These are phyloP conservation scores for Rostratula benghalensis DNA, from an alignment of 2,113 vertebrate species.

Conservation along the genomic window DNA sequence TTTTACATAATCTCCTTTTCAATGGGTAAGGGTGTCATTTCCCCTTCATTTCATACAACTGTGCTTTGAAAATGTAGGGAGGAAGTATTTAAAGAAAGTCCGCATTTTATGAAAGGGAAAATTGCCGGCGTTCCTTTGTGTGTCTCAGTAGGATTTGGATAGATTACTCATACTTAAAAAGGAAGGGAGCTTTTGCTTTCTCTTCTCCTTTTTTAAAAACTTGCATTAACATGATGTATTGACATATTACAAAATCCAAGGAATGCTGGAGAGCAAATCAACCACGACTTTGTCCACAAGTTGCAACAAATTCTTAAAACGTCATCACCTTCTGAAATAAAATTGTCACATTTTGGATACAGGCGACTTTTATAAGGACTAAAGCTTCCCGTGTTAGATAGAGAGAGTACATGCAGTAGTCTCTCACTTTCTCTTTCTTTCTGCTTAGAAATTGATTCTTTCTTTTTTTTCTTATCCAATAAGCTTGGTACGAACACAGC, in stretches of 20 bases:
- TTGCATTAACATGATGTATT: slow-evolving; percentile 75
- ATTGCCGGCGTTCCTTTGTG: slow-evolving; percentile 76
- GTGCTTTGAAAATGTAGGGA: slow-evolving; percentile 76
- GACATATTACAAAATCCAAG: slow-evolving; percentile 77
- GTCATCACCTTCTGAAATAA: neutral
- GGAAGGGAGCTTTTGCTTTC: slow-evolving; percentile 78
- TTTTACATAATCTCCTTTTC: slow-evolving; percentile 83
- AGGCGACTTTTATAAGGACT: slow-evolving; percentile 1
- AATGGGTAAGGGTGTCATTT: slow-evolving; percentile 80
- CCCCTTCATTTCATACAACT: slow-evolving; percentile 78
- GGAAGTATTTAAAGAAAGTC: slow-evolving; percentile 78
- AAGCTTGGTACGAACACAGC: neutral
- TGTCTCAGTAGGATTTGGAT: slow-evolving; percentile 78
- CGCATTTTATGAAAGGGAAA: slow-evolving; percentile 82
- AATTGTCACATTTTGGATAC: slow-evolving; percentile 29
- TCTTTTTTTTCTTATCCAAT: neutral
- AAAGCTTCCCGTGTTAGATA: neutral
- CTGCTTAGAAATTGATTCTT: neutral
- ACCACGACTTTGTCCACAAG: slow-evolving; percentile 65
- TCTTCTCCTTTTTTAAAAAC: slow-evolving; percentile 59
- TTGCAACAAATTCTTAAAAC: slow-evolving; percentile 68
- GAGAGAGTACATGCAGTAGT: no score
- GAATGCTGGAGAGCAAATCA: slow-evolving; percentile 66
- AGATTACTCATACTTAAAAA: slow-evolving; percentile 82
- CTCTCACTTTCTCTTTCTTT: neutral